Percentiles rank a stretch among this genome's conserved stretches.
Evolutionary conservation across 2,888 invertebrate genomes (phyloP).

Genomic region (Philonicus albiceps): DNA sequence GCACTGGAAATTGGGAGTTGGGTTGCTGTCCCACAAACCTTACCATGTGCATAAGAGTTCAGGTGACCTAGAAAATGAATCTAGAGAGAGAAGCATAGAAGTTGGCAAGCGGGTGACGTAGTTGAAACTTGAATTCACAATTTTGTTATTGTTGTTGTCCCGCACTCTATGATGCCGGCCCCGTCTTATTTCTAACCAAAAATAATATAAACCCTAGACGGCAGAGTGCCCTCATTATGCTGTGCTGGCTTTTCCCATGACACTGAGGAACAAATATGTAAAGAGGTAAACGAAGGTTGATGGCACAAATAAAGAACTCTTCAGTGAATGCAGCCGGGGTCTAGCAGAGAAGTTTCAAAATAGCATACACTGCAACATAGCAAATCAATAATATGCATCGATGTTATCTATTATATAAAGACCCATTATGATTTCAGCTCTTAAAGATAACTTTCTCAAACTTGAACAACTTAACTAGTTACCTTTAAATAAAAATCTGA

Average conservation of each 20-base stretch:
- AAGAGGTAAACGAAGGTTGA: constrained; percentile 28
- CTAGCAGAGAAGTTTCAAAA: background rate
- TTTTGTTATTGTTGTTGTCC: background rate
- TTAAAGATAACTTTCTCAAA: no score
- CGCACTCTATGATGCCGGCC: background rate
- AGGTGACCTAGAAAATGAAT: constrained; percentile 24
- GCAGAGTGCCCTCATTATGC: background rate
- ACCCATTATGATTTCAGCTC: no score
- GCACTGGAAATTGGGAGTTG: constrained; percentile 7
- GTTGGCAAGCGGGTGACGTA: background rate
- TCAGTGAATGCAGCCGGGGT: background rate
- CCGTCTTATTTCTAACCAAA: background rate
- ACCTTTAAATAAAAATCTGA: no score
- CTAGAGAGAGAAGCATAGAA: background rate
- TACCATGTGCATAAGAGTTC: constrained; percentile 1
- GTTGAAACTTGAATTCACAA: background rate
- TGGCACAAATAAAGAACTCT: constrained; percentile 10
- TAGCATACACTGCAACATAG: background rate
- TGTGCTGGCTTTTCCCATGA: constrained; percentile 24
- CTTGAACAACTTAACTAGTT: no score
- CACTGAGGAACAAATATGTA: constrained; percentile 26
- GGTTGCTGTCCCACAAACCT: background rate
- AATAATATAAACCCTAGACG: background rate
- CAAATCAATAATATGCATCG: background rate
- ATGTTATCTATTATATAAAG: background rate